phyloP scores from a whole-genome alignment of 2,888 invertebrate species.

The Gerris lacustris region DNA sequence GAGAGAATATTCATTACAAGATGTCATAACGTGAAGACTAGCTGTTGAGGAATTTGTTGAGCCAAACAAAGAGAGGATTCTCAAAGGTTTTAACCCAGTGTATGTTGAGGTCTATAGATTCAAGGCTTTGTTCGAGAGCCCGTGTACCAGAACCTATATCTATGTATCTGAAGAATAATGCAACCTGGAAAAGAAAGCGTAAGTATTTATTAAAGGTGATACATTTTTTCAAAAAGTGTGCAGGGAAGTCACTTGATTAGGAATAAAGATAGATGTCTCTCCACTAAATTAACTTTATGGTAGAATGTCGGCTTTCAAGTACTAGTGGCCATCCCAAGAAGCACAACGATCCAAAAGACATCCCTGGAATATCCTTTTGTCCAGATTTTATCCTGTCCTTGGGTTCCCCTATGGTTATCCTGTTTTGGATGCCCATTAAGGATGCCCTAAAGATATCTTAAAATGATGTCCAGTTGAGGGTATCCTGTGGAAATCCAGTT shows the following conservation, averaged over 20 bases:
- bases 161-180: constrained; percentile 45
- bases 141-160: constrained; percentile 47
- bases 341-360: no score
- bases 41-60: constrained; percentile 35
- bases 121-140: constrained; percentile 60
- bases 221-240: background rate
- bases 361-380: no score
- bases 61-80: constrained; percentile 44
- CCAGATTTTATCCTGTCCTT: no score
- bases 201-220: background rate
- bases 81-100: constrained; percentile 58
- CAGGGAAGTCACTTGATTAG: background rate
- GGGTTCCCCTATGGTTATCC: no score
- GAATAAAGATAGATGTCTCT: background rate
- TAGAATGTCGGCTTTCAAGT: no score
- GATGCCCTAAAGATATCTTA: no score
- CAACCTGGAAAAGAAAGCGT: constrained; percentile 41
- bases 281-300: no score
- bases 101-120: constrained; percentile 67
- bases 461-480: no score
- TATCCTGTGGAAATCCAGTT: no score
- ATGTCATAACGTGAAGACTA: constrained; percentile 18
- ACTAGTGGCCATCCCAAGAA: background rate
- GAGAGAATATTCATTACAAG: no score
- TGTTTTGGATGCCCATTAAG: no score